Evolutionary conservation across 2,113 vertebrate genomes (phyloP), one percentile per base, ranked within the genome.

Genomic region (Chaetura pelagica): DNA sequence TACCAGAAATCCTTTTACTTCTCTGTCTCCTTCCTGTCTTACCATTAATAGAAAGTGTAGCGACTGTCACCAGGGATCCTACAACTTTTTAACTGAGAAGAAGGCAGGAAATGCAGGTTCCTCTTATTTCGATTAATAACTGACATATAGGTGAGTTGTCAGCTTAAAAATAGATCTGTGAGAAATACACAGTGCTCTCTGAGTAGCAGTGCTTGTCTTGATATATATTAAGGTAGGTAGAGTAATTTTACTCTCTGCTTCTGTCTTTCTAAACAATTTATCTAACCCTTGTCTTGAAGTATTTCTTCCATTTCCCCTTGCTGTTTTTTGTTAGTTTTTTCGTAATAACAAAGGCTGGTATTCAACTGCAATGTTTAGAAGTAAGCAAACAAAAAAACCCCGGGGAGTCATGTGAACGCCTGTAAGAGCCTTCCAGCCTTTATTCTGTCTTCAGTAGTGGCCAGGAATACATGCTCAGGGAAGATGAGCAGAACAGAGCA

Each of bases 161-260:
- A 21, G 15, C 12, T 76, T 81, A 35, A 30, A 71, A 84, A 24
- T 19, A 63, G 8, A 6, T 46, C 12, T 48, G 15, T 61, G 58
- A 75, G 40, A 24, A 85, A 1, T 23, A 26, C 57, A 42, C 35
- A 51, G 0, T 11, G 22, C 20, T 80, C 3, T 57, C 32, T 48
- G 30, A 2, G 0, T 35, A 48, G 55, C n/a, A 58, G 0, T 80
- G 27, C 12, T 59, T 4, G 32, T 87, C 68, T 15, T n/a, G 18
- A 12, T 83, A 17, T 18, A 9, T 76, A 54, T 57, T 62, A 49
- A 34, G 10, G 13, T 30, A 34, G 46, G 7, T 14, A 32, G 44
- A 59, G 55, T 30, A 49, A n/a, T 54, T 58, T 58, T 51, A 12
- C 2, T 38, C 8, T 5, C 1, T 35, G 19, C 32, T 63, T 46